These are phyloP conservation scores for Atta texana DNA, from an alignment of 1,140 invertebrate genomes.

Conservation along the genomic window DNA sequence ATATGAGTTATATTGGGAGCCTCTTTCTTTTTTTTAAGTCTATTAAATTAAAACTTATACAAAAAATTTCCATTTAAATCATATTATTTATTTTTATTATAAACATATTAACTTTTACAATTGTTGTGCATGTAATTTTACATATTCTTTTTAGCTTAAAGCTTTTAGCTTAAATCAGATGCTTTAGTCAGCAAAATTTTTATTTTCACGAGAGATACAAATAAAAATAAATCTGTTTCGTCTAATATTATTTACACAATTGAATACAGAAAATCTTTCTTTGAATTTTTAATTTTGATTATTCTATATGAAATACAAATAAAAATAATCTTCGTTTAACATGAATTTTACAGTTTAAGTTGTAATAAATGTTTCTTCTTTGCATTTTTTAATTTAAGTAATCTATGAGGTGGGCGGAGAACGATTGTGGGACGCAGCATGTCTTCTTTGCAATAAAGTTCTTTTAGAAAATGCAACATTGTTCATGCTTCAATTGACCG, in stretches of 20 bases:
- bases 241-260: neutral
- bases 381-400: no score
- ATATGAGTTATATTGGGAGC: neutral
- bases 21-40: neutral
- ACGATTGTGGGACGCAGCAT: neutral
- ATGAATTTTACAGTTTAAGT: neutral
- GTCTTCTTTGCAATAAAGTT: neutral
- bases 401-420: no score
- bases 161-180: no score
- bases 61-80: neutral
- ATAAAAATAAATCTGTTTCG: neutral
- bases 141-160: neutral
- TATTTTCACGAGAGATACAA: neutral
- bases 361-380: no score
- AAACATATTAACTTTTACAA: neutral
- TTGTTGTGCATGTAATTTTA: neutral
- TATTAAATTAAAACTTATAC: neutral
- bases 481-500: neutral
- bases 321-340: neutral
- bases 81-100: neutral
- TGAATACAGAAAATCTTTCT: neutral
- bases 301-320: neutral
- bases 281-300: no score
- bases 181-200: neutral
- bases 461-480: neutral